A percentile compares a stretch with the other conserved stretches of the same genome.
Evolutionary conservation across 2,113 vertebrate genomes (phyloP).

Genomic region (Crotalus viridis): DNA sequence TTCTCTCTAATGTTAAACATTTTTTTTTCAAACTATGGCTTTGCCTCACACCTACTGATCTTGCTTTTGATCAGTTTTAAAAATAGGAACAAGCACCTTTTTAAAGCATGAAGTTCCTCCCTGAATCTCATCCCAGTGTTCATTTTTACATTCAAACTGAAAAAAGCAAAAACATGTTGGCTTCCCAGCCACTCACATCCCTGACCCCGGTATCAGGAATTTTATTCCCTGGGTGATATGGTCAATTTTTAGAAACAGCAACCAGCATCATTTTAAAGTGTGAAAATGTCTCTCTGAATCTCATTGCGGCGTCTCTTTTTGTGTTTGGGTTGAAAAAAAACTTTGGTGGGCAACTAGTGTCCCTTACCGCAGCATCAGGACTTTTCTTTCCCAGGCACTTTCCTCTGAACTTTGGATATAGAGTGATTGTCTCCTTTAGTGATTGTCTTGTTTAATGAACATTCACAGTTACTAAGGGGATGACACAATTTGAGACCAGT

Average conservation of each 20-base stretch:
- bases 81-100: too few relatives aligned
- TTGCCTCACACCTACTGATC: neutral
- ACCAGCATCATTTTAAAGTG: too few relatives aligned
- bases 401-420: neutral
- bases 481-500: neutral
- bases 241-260: too few relatives aligned
- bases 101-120: too few relatives aligned
- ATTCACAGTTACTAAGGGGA: neutral
- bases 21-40: neutral
- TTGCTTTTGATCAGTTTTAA: neutral
- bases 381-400: too few relatives aligned
- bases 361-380: too few relatives aligned
- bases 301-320: too few relatives aligned
- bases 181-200: neutral
- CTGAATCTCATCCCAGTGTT: too few relatives aligned
- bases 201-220: neutral
- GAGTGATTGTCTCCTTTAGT: neutral
- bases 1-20: neutral
- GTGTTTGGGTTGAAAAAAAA: too few relatives aligned
- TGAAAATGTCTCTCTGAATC: too few relatives aligned
- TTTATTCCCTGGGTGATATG: too few relatives aligned
- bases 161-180: neutral
- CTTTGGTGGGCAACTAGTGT: too few relatives aligned
- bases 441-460: neutral
- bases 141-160: neutral